A percentile compares a stretch with the other conserved stretches of the same genome.
These are phyloP conservation scores for Acanthococcus lagerstroemiae DNA, from an alignment of 2,888 invertebrate genomes.

Conservation along the genomic window DNA sequence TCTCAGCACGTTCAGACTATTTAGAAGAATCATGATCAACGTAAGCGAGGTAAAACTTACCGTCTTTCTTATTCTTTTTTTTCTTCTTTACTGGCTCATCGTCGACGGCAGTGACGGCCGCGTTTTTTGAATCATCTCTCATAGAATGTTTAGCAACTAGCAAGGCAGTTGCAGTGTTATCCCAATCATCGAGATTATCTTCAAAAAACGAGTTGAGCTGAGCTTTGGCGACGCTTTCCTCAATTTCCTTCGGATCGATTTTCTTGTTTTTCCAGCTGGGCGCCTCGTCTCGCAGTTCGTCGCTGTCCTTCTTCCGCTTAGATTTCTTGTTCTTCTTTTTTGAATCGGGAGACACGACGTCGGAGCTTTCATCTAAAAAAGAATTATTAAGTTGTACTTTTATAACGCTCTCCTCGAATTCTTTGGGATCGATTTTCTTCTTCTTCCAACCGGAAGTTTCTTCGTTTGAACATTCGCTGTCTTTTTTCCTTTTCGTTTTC, in stretches of 20 bases:
- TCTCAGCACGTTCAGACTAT: too few species aligned
- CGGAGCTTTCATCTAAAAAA: conserved; percentile 19
- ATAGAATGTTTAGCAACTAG: conserved; percentile 14
- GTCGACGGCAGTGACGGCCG: neutral
- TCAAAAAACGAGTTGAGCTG: conserved; percentile 24
- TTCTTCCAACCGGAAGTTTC: neutral
- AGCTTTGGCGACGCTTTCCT: conserved; percentile 6
- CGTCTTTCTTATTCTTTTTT: conserved; percentile 4
- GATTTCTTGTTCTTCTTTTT: neutral
- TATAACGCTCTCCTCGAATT: neutral
- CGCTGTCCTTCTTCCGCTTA: neutral
- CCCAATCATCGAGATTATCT: conserved; percentile 29
- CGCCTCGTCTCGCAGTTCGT: neutral
- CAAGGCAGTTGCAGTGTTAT: conserved; percentile 1
- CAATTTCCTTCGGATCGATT: neutral
- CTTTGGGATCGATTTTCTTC: neutral
- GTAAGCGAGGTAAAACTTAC: neutral
- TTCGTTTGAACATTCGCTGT: neutral
- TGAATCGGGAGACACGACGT: neutral
- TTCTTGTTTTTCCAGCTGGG: neutral
- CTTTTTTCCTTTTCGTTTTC: conserved; percentile 1
- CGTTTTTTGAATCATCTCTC: conserved; percentile 19
- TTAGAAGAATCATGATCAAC: too few species aligned
- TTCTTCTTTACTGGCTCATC: neutral
- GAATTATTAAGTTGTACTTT: neutral